phyloP scores from a whole-genome alignment of 2,888 invertebrate species.

The Dryomyza anilis region DNA sequence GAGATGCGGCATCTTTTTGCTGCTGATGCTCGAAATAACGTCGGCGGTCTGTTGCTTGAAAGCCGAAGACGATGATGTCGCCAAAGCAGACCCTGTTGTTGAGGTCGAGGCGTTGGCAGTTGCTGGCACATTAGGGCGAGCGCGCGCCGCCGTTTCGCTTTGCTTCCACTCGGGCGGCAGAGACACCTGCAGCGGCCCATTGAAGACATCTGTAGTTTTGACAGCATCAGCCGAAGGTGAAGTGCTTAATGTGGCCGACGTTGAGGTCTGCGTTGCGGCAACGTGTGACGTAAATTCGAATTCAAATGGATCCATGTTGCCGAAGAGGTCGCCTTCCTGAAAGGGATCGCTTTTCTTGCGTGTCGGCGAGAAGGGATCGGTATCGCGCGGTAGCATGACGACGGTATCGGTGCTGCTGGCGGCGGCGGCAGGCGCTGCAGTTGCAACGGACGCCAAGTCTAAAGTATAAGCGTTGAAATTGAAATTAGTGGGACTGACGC shows the following conservation, averaged over 20 bases:
- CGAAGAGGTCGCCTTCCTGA: slow-evolving; percentile 63
- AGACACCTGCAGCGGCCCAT: slow-evolving; percentile 73
- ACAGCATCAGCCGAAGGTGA: slow-evolving; percentile 7
- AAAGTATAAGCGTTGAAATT: slow-evolving; percentile 51
- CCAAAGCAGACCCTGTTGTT: neutral
- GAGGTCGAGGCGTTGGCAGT: neutral
- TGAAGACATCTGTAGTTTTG: slow-evolving; percentile 61
- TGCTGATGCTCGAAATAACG: slow-evolving; percentile 61
- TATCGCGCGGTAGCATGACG: slow-evolving; percentile 60
- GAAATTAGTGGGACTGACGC: slow-evolving; percentile 42
- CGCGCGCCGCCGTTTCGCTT: slow-evolving; percentile 46
- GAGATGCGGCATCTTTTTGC: slow-evolving; percentile 61
- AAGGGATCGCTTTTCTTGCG: slow-evolving; percentile 70
- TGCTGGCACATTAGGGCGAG: slow-evolving; percentile 45
- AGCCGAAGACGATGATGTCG: slow-evolving; percentile 37
- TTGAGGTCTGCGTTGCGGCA: slow-evolving; percentile 1
- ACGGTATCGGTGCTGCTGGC: slow-evolving; percentile 41
- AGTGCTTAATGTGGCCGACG: slow-evolving; percentile 24
- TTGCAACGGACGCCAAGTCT: slow-evolving; percentile 38
- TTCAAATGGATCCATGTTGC: slow-evolving; percentile 60
- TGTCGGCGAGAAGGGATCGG: slow-evolving; percentile 61
- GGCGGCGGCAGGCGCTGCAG: slow-evolving; percentile 38
- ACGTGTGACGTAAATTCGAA: slow-evolving; percentile 46
- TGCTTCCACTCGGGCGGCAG: slow-evolving; percentile 67
- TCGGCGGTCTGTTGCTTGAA: slow-evolving; percentile 61